Conservation (phyloP, 1,140 invertebrate genomes). For the Bradysia coprophila region DNA sequence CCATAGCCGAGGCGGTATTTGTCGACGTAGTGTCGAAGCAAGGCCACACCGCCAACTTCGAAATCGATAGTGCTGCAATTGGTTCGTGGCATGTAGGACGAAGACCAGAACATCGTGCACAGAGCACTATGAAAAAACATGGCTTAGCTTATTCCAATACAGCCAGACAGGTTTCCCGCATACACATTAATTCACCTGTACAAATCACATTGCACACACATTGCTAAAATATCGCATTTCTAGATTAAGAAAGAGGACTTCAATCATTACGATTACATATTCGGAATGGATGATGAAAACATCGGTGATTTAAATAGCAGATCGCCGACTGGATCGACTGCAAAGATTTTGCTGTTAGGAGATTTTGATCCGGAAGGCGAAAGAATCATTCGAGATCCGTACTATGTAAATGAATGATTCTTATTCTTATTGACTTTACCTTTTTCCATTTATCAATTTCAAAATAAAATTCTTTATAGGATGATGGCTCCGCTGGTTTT, state of each 20-base stretch:
- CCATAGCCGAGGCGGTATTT: slow-evolving; percentile 86
- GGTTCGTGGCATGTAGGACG: slow-evolving; percentile 71
- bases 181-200: too few relatives aligned
- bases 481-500: slow-evolving; percentile 40
- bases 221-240: too few relatives aligned
- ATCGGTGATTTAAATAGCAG: slow-evolving; percentile 43
- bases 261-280: slow-evolving; percentile 61
- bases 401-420: slow-evolving; percentile 43
- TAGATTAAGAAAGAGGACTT: slow-evolving; percentile 55
- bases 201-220: too few relatives aligned
- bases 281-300: slow-evolving; percentile 80
- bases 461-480: slow-evolving; percentile 34
- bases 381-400: slow-evolving; percentile 69
- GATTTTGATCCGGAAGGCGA: slow-evolving; percentile 63
- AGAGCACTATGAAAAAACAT: slow-evolving; percentile 47
- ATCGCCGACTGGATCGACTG: slow-evolving; percentile 39
- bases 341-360: slow-evolving; percentile 58
- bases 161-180: slow-evolving; percentile 64
- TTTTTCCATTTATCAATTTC: too few relatives aligned
- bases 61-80: slow-evolving; percentile 75
- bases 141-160: slow-evolving; percentile 50
- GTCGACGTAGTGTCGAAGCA: slow-evolving; percentile 42
- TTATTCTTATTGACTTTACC: slow-evolving; percentile 2
- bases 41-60: slow-evolving; percentile 44
- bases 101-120: slow-evolving; percentile 56